Conservation (phyloP, 2,113 vertebrate species). For the Gymnobelideus leadbeateri region DNA sequence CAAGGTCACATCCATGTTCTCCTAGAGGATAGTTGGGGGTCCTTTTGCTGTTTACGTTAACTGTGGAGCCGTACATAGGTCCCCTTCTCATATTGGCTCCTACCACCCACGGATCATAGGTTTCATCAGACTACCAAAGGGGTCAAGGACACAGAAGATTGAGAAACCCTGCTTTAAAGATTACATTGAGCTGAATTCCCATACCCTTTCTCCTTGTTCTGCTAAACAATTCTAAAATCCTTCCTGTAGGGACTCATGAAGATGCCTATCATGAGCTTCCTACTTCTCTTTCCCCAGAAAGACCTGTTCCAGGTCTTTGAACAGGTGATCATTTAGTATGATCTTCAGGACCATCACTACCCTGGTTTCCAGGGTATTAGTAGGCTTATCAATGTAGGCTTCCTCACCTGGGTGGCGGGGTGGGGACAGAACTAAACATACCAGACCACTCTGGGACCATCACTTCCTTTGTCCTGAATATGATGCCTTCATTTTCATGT, state of each 20-base stretch:
- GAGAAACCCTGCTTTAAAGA: background rate
- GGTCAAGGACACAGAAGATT: no score
- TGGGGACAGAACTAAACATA: background rate
- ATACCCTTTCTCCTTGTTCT: background rate
- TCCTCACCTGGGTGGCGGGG: no score
- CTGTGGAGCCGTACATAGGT: background rate
- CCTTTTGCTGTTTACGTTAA: background rate
- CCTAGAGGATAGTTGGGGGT: no score
- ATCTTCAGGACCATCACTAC: background rate
- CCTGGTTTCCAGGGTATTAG: background rate
- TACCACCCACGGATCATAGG: background rate
- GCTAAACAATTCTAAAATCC: background rate
- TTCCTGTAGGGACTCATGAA: background rate
- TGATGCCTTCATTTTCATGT: background rate
- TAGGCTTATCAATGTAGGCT: no score
- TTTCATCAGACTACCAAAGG: background rate
- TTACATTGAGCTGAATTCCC: background rate
- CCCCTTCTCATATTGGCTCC: no score
- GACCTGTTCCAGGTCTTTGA: background rate
- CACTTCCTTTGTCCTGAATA: background rate
- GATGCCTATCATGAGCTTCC: background rate
- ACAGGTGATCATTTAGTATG: background rate
- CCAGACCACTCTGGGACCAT: background rate
- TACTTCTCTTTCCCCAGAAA: no score
- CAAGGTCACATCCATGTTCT: background rate